Evolutionary conservation across 2,113 vertebrate genomes (phyloP).

Genomic region (Salminus brasiliensis): DNA sequence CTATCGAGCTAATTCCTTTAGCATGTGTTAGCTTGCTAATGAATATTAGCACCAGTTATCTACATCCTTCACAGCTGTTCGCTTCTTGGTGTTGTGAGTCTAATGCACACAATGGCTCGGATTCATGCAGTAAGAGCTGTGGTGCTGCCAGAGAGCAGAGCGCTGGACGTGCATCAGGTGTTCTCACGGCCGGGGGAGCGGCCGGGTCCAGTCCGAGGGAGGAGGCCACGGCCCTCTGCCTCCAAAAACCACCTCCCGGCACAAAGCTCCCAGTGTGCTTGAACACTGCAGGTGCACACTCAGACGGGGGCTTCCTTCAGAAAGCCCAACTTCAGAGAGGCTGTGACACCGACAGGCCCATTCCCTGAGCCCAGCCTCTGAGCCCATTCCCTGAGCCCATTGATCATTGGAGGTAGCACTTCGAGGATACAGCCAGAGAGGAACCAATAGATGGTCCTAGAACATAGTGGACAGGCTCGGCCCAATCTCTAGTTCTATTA

Average conservation of each 20-base stretch:
- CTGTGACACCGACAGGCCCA: background rate
- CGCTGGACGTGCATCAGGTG: conserved; percentile 41
- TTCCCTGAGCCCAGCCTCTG: too few species aligned
- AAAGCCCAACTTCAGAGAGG: background rate
- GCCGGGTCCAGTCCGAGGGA: conserved; percentile 37
- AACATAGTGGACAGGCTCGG: too few species aligned
- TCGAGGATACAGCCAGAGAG: too few species aligned
- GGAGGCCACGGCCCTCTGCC: conserved; percentile 23
- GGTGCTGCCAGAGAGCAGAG: conserved; percentile 21
- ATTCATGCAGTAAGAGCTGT: conserved; percentile 29
- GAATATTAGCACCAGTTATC: too few species aligned
- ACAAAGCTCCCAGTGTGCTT: conserved; percentile 48
- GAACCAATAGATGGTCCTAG: too few species aligned
- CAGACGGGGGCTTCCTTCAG: background rate
- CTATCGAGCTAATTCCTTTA: too few species aligned
- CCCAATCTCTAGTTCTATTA: too few species aligned
- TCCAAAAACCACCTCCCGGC: background rate
- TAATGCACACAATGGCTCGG: conserved; percentile 26
- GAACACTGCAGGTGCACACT: conserved; percentile 43
- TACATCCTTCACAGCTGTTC: background rate
- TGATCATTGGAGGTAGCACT: too few species aligned
- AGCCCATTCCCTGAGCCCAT: too few species aligned
- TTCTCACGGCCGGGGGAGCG: conserved; percentile 47
- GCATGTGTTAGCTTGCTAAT: too few species aligned
- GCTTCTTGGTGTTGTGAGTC: conserved; percentile 8